A percentile compares a stretch with the other conserved stretches of the same genome.
Evolutionary conservation across 1,140 invertebrate species (phyloP).

Genomic region (Agraylea sexmaculata): DNA sequence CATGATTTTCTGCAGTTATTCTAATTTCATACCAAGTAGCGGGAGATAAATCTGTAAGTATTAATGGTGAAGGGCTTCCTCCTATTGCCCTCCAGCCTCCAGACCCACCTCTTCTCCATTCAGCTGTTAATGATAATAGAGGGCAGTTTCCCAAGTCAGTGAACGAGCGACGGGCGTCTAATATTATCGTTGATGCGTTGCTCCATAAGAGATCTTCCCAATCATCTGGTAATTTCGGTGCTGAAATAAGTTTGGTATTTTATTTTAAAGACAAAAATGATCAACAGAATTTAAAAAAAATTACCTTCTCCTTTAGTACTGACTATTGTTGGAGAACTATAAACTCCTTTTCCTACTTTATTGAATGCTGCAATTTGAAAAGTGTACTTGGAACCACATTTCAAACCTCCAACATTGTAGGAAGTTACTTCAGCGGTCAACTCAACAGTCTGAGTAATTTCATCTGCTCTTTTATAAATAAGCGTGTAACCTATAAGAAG

Average conservation of each 20-base stretch:
- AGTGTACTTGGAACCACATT: conserved; percentile 51
- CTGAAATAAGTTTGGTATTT: conserved; percentile 15
- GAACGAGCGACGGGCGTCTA: conserved; percentile 38
- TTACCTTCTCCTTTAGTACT: conserved; percentile 42
- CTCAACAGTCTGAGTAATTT: conserved; percentile 44
- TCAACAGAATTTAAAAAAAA: neutral
- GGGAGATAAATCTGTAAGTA: conserved; percentile 48
- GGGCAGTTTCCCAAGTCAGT: conserved; percentile 17
- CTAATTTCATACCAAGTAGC: conserved; percentile 61
- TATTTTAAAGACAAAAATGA: neutral
- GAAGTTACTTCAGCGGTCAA: conserved; percentile 46
- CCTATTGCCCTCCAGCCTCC: conserved; percentile 30
- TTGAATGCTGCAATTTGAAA: conserved; percentile 50
- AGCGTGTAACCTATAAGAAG: conserved; percentile 41
- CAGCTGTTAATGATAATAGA: conserved; percentile 16
- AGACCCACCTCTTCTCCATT: conserved; percentile 29
- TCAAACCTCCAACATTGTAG: conserved; percentile 48
- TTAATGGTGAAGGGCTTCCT: conserved; percentile 29
- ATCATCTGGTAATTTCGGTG: conserved; percentile 38
- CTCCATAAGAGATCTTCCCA: conserved; percentile 34
- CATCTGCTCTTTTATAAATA: conserved; percentile 43
- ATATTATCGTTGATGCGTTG: conserved; percentile 38
- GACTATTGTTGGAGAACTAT: conserved; percentile 42
- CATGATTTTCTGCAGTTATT: conserved; percentile 63
- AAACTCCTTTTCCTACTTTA: conserved; percentile 48